Conservation (phyloP, 2,888 invertebrate genomes). For the Papilio elwesi region DNA sequence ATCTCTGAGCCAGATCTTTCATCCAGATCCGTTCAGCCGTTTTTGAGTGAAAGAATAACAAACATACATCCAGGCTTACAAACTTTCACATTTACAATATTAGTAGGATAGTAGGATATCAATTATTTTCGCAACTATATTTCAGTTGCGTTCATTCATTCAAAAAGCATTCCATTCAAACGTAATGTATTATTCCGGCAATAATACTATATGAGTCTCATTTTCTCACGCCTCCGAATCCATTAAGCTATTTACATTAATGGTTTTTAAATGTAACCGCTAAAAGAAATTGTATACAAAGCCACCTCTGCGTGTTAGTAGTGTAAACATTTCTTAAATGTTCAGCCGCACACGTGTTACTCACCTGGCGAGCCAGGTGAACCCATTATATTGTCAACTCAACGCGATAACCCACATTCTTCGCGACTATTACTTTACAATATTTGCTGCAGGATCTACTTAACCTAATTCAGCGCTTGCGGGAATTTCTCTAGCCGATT, state of each 20-base stretch:
- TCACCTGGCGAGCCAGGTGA: slow-evolving; percentile 43
- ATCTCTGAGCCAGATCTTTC: no score
- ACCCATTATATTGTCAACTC: slow-evolving; percentile 49
- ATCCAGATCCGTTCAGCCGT: no score
- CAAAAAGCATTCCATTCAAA: slow-evolving; percentile 2
- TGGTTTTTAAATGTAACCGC: slow-evolving; percentile 28
- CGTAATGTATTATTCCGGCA: slow-evolving; percentile 31
- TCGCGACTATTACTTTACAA: slow-evolving; percentile 39
- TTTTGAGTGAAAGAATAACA: no score
- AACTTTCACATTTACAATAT: no score
- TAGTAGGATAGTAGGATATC: no score
- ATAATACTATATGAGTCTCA: slow-evolving; percentile 24
- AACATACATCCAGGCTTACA: no score
- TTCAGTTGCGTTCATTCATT: neutral
- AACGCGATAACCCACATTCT: slow-evolving; percentile 70
- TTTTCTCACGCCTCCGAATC: slow-evolving; percentile 29
- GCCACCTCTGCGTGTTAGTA: slow-evolving; percentile 33
- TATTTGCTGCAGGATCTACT: slow-evolving; percentile 25
- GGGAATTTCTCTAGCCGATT: neutral
- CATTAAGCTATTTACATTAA: slow-evolving; percentile 36
- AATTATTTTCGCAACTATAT: neutral
- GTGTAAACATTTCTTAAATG: slow-evolving; percentile 44
- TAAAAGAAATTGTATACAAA: slow-evolving; percentile 34
- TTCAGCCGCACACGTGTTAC: slow-evolving; percentile 46
- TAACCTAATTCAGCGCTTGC: slow-evolving; percentile 14